phyloP scores from a whole-genome alignment of 2,888 invertebrate species.

The Drosophila macrospina region DNA sequence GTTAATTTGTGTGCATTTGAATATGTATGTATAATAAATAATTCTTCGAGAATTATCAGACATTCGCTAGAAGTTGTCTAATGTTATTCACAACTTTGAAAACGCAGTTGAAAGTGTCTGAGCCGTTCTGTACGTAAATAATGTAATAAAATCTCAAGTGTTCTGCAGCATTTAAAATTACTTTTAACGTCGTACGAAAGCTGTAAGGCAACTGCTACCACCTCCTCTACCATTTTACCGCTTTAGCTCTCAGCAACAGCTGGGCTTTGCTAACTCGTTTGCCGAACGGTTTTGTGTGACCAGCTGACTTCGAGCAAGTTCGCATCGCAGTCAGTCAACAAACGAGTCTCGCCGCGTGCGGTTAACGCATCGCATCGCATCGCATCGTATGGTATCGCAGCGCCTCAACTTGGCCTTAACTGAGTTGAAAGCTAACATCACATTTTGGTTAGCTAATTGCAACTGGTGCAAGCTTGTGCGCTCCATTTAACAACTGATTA shows the following conservation, averaged over 20 bases:
- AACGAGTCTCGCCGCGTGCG: slow-evolving; percentile 68
- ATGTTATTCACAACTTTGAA: too few species aligned
- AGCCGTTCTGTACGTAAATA: slow-evolving; percentile 1
- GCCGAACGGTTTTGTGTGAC: slow-evolving; percentile 35
- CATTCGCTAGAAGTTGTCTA: too few species aligned
- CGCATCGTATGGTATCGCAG: slow-evolving; percentile 11
- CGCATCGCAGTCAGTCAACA: slow-evolving; percentile 50
- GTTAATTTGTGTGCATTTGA: too few species aligned
- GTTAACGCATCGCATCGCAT: slow-evolving; percentile 43
- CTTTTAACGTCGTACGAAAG: slow-evolving; percentile 39
- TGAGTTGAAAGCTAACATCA: slow-evolving; percentile 25
- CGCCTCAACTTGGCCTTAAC: slow-evolving; percentile 28
- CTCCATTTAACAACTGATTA: slow-evolving; percentile 44
- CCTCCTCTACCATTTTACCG: not conserved
- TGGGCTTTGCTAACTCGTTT: slow-evolving; percentile 41
- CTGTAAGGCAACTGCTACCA: slow-evolving; percentile 4
- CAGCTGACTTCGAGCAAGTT: slow-evolving; percentile 54
- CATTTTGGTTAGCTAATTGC: slow-evolving; percentile 17
- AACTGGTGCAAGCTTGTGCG: slow-evolving; percentile 32
- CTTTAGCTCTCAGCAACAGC: slow-evolving; percentile 16
- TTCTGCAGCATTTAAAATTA: slow-evolving; percentile 35
- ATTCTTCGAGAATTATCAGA: too few species aligned
- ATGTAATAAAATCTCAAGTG: slow-evolving; percentile 29
- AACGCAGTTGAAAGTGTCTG: too few species aligned
- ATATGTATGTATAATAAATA: too few species aligned